Evolutionary conservation across 2,888 invertebrate species (phyloP).

Genomic region (Andrena marginata): DNA sequence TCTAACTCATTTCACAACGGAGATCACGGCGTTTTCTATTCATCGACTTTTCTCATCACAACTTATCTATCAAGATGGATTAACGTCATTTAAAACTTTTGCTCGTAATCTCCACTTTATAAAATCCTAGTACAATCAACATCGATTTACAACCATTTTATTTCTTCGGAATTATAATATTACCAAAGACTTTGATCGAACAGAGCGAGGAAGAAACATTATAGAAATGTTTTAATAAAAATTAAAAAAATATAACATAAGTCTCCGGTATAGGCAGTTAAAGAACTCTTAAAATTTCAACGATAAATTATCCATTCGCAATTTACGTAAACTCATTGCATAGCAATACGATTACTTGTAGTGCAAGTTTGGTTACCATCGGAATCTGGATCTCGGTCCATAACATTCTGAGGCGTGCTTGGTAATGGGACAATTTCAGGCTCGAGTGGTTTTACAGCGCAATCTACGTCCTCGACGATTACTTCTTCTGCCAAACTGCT

Average conservation of each 20-base stretch:
- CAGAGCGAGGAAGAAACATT: conserved; percentile 7
- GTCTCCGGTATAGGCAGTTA: conserved; percentile 19
- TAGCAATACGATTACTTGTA: conserved; percentile 75
- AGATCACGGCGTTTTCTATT: not conserved
- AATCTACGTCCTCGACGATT: conserved; percentile 82
- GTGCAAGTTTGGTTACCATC: conserved; percentile 81
- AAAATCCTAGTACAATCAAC: conserved; percentile 1
- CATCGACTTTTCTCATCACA: not conserved
- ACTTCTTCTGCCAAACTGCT: conserved; percentile 84
- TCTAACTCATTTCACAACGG: conserved; percentile 6
- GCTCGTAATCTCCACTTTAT: not conserved
- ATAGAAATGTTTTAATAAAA: conserved; percentile 15
- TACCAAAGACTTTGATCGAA: conserved; percentile 13
- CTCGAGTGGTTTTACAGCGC: conserved; percentile 78
- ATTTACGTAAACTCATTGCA: conserved; percentile 50
- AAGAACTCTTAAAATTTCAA: conserved; percentile 30
- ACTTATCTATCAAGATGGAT: conserved; percentile 22
- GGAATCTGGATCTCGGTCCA: conserved; percentile 82
- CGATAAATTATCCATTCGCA: conserved; percentile 18
- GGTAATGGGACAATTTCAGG: conserved; percentile 79
- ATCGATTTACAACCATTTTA: conserved; percentile 12
- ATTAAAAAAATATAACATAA: not conserved
- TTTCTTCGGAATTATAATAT: conserved; percentile 4
- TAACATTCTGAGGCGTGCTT: conserved; percentile 56
- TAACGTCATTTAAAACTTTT: conserved; percentile 19